A percentile compares a stretch with the other conserved stretches of the same genome.
These are phyloP conservation scores for Drosophila incognita DNA, from an alignment of 2,888 invertebrate species.

Conservation along the genomic window DNA sequence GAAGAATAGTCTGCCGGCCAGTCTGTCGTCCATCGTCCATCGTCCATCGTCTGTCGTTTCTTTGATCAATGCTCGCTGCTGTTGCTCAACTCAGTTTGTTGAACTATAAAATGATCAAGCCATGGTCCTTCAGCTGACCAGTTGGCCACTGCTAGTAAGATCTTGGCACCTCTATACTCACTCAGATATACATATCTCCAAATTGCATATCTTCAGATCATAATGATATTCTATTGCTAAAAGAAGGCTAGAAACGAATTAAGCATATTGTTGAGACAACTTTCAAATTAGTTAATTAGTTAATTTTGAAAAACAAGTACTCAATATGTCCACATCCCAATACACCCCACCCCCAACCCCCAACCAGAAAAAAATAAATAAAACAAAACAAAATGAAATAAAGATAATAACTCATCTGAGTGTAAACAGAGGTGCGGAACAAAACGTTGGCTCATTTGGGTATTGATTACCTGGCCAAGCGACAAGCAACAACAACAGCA, in stretches of 20 bases:
- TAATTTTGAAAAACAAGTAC: background rate
- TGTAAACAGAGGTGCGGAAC: slow-evolving; percentile 67
- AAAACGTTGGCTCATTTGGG: slow-evolving; percentile 25
- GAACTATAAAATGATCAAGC: slow-evolving; percentile 61
- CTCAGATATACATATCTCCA: background rate
- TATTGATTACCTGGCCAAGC: slow-evolving; percentile 66
- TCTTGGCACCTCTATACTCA: background rate
- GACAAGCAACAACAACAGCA: slow-evolving; percentile 14
- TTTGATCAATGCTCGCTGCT: slow-evolving; percentile 69
- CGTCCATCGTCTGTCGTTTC: slow-evolving; percentile 18
- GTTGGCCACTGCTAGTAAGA: background rate
- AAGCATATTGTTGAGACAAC: no score
- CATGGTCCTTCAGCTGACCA: slow-evolving; percentile 27
- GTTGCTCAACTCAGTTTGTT: slow-evolving; percentile 65
- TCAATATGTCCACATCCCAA: background rate
- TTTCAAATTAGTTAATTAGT: background rate
- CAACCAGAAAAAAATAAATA: background rate
- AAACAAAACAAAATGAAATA: background rate
- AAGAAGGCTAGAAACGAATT: background rate
- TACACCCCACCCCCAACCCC: no score
- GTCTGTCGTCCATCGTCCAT: slow-evolving; percentile 13
- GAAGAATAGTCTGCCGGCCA: slow-evolving; percentile 14
- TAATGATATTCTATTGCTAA: no score
- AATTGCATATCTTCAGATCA: background rate
- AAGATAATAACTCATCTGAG: slow-evolving; percentile 48